Evolutionary conservation across 2,797 vertebrate genomes (phyloP).

Genomic region (Cephalopachus bancanus): DNA sequence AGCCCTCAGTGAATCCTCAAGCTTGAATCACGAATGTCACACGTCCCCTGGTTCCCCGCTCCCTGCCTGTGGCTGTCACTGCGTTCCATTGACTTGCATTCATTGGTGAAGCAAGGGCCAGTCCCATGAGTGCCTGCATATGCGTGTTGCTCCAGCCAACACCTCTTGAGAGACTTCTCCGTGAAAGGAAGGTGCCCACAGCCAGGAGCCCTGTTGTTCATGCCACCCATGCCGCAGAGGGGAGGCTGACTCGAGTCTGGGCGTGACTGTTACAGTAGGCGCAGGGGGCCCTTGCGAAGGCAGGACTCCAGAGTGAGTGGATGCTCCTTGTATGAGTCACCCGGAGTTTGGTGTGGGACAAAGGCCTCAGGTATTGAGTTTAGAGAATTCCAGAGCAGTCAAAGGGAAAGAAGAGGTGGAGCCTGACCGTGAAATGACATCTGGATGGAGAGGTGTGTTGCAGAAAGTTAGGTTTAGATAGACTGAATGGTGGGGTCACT

Average conservation of each 20-base stretch:
- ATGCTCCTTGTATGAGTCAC: not conserved
- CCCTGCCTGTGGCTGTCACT: not conserved
- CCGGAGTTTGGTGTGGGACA: not conserved
- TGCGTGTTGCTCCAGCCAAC: not conserved
- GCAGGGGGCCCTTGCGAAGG: not conserved
- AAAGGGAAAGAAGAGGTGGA: too few relatives aligned
- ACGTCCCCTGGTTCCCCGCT: not conserved
- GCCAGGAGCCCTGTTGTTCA: rapidly evolving
- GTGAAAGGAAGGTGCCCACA: rapidly evolving
- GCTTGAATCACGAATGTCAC: too few relatives aligned
- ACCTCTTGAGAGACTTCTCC: not conserved
- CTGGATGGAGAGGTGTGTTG: not conserved
- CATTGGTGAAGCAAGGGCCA: not conserved
- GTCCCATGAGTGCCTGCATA: not conserved
- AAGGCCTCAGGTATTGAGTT: not conserved
- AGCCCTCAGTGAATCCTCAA: too few relatives aligned
- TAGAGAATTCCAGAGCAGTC: not conserved
- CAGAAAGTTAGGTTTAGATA: not conserved
- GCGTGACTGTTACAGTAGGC: rapidly evolving
- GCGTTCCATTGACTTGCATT: too few relatives aligned
- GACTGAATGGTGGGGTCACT: too few relatives aligned
- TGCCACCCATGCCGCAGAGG: not conserved
- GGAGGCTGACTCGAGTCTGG: not conserved
- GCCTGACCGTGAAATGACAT: too few relatives aligned
- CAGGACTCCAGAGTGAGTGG: too few relatives aligned